Base-by-base conservation (phyloP, 2,888 invertebrate species). In the Emmelina monodactyla region DNA sequence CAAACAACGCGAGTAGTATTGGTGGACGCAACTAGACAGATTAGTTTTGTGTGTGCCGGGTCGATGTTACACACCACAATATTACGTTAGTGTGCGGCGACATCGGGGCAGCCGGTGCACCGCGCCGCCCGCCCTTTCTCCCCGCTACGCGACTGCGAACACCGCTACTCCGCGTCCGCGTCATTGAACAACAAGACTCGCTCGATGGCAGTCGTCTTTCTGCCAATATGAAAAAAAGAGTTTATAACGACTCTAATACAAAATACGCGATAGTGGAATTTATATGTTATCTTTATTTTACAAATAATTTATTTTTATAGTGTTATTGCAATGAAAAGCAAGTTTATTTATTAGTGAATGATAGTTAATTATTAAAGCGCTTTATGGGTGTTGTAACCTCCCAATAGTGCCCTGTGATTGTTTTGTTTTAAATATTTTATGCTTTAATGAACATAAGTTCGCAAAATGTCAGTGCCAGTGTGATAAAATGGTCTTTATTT, bases 111-210 rank as follows among this genome's bases (percentile, higher is more conserved):
- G 73, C 75, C 76, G 75, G 73, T 73, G 73, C 76, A 72, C 72
- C 64, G 57, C 59, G 58, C 16, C 32, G 35, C 37, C 31, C 32
- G 32, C 33, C 38, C 32, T 66, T 56, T 57, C 64, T 62, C 73
- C 72, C 70, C 75, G 66, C 73, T 67, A 67, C 76, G 69, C 72
- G 70, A 65, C 71, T 70, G 71, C 68, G 73, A 72, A 66, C 73
- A 61, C 66, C 64, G 73, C 70, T n/a, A n/a, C n/a, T 66, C 62
- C 59, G 58, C 62, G 62, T 69, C 62, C 75, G 78, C 78, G 78
- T 78, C 78, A 79, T 79, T 79, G 72, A 78, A 73, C 70, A 78
- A 76, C 78, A 76, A 78, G 78, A 70, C 72, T 73, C 65, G 75
- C 69, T 78, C 69, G 72, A 71, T 73, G 76, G 76, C 72, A 75